Conservation (phyloP, 2,113 vertebrate species). For the Caranx ignobilis region DNA sequence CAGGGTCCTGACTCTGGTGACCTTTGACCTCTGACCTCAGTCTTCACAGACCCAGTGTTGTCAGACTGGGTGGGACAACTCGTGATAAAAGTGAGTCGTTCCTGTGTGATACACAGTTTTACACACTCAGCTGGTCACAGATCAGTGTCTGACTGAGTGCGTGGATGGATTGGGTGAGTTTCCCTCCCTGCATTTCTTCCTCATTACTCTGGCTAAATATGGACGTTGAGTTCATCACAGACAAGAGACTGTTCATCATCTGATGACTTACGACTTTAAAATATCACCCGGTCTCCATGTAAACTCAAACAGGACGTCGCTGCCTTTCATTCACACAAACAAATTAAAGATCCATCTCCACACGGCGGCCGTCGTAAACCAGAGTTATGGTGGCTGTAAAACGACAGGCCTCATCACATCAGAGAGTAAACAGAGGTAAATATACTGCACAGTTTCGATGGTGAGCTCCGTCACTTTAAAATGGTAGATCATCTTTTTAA, state of each 20-base stretch:
- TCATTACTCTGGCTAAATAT: conserved; percentile 56
- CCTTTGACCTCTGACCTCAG: too few species aligned
- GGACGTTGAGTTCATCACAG: conserved; percentile 32
- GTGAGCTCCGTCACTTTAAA: too few species aligned
- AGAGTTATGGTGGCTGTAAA: conserved; percentile 17
- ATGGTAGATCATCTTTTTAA: too few species aligned
- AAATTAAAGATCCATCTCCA: conserved; percentile 18
- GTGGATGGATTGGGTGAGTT: conserved; percentile 32
- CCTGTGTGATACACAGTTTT: too few species aligned
- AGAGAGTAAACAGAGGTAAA: conserved; percentile 2
- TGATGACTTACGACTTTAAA: conserved; percentile 25
- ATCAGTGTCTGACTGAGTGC: conserved; percentile 8
- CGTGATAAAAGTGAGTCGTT: too few species aligned
- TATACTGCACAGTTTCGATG: too few species aligned
- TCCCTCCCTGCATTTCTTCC: conserved; percentile 48
- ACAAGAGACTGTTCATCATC: conserved; percentile 16
- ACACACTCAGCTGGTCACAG: conserved; percentile 3
- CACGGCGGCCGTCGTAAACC: background rate
- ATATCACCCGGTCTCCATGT: conserved; percentile 34
- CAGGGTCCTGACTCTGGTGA: too few species aligned
- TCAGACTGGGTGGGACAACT: too few species aligned
- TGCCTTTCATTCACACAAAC: conserved; percentile 25
- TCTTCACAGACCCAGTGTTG: too few species aligned
- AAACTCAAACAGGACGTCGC: conserved; percentile 14
- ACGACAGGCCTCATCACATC: background rate